Conservation (phyloP, 2,113 vertebrate genomes). For the Calonectris borealis region DNA sequence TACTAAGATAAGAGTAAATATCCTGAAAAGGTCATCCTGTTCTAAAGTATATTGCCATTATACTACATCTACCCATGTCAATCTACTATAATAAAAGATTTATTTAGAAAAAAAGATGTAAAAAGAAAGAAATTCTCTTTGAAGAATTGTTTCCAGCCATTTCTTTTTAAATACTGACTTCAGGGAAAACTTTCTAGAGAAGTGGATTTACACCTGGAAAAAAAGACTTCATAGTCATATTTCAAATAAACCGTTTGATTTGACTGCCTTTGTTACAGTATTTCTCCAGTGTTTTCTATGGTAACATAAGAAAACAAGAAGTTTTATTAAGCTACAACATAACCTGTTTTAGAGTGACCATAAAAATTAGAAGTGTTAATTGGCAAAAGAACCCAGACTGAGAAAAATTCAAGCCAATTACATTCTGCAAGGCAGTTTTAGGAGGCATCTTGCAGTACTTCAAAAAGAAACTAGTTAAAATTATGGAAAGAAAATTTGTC, state of each 20-base stretch:
- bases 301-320: background rate
- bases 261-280: background rate
- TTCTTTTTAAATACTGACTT: background rate
- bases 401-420: background rate
- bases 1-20: background rate
- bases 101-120: background rate
- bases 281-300: background rate
- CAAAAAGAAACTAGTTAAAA: background rate
- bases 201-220: background rate
- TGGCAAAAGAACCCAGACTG: background rate
- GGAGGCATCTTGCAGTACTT: background rate
- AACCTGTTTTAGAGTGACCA: background rate
- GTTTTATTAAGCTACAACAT: background rate
- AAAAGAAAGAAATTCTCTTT: background rate
- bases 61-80: background rate
- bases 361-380: background rate
- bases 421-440: background rate
- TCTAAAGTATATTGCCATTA: background rate
- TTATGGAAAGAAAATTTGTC: background rate
- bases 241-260: background rate
- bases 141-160: background rate
- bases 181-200: background rate
- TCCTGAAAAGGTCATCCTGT: background rate
- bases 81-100: background rate
- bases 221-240: background rate